Evolutionary conservation across 2,888 invertebrate genomes (phyloP).

Genomic region (Phasia obesa): DNA sequence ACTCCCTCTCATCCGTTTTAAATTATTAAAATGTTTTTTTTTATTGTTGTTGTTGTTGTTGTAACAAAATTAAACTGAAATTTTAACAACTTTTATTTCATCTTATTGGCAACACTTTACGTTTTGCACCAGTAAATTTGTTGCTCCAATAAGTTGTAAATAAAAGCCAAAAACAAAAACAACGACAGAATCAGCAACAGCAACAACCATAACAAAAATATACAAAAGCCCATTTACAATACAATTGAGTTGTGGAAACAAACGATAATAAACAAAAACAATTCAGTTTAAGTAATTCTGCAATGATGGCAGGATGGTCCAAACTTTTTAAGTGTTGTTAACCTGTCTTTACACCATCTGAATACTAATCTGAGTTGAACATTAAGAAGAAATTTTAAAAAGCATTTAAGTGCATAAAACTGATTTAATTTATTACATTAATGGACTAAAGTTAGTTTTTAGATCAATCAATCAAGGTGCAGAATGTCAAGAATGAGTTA

Average conservation of each 20-base stretch:
- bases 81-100: conserved; percentile 58
- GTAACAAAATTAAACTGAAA: conserved; percentile 45
- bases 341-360: too few relatives aligned
- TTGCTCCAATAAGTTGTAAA: conserved; percentile 72
- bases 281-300: conserved; percentile 35
- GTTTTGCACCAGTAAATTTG: conserved; percentile 74
- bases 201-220: conserved; percentile 44
- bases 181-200: conserved; percentile 46
- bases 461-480: too few relatives aligned
- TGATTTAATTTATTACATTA: too few relatives aligned
- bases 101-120: conserved; percentile 71
- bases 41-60: too few relatives aligned
- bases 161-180: conserved; percentile 64
- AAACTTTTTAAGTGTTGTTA: conserved; percentile 5
- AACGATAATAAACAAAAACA: conserved; percentile 46
- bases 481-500: too few relatives aligned
- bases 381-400: too few relatives aligned
- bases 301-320: conserved; percentile 25
- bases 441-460: too few relatives aligned
- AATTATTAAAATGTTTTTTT: conserved; percentile 27
- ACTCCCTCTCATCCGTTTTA: conserved; percentile 24
- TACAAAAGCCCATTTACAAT: conserved; percentile 51
- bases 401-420: too few relatives aligned
- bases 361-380: too few relatives aligned
- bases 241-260: conserved; percentile 49